A percentile compares a stretch with the other conserved stretches of the same genome.
phyloP scores from a whole-genome alignment of 2,113 vertebrate species.

The Hippoglossus stenolepis region DNA sequence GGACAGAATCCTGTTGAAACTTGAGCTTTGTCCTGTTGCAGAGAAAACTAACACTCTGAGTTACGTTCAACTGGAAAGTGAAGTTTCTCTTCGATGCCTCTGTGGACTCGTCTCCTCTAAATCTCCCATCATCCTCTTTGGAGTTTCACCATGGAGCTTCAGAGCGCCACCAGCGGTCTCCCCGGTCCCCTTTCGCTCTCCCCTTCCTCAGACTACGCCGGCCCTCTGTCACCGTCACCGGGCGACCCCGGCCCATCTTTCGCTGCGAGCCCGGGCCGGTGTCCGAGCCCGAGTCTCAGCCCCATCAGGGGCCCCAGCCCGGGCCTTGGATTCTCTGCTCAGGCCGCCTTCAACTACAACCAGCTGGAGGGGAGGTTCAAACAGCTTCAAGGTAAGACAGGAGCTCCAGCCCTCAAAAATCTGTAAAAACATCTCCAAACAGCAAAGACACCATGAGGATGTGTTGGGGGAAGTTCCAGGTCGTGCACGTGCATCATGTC shows the following conservation, averaged over 20 bases:
- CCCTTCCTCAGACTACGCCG: conserved; percentile 62
- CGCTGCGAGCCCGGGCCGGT: conserved; percentile 19
- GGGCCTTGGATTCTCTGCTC: conserved; percentile 80
- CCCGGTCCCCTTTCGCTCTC: conserved; percentile 81
- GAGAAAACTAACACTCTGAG: neutral
- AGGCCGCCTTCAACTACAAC: conserved; percentile 94
- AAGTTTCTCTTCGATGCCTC: conserved; percentile 17
- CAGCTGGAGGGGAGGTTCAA: conserved; percentile 96
- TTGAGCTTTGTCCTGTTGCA: neutral
- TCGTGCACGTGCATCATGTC: neutral
- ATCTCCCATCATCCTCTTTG: neutral
- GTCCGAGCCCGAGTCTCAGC: conserved; percentile 50
- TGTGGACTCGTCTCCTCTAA: conserved; percentile 8
- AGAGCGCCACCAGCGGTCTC: conserved; percentile 85
- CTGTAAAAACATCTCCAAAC: too few species aligned
- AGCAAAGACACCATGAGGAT: neutral
- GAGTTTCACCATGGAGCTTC: conserved; percentile 88
- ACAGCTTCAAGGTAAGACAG: conserved; percentile 92
- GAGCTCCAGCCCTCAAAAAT: neutral
- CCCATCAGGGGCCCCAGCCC: conserved; percentile 76
- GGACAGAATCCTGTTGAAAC: conserved; percentile 8
- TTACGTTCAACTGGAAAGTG: neutral
- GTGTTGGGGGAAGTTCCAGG: too few species aligned
- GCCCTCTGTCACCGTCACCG: conserved; percentile 54
- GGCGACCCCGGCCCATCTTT: conserved; percentile 48